phyloP scores from a whole-genome alignment of 2,797 vertebrate species.

The Cirrhinus mrigala region DNA sequence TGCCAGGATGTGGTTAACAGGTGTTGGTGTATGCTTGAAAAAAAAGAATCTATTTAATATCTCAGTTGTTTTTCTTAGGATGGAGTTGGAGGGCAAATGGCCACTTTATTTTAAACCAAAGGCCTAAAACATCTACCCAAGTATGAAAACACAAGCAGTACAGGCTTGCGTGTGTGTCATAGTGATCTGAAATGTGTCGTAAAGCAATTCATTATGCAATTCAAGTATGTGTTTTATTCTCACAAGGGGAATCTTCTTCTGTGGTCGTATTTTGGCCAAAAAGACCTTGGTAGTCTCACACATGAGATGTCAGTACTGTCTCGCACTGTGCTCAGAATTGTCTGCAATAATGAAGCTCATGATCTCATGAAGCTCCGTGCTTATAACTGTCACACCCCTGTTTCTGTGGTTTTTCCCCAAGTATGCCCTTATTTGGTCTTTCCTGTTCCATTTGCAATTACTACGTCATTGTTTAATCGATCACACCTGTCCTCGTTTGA shows the following conservation, averaged over 20 bases:
- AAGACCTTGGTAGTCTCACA: not conserved
- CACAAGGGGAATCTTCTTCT: not conserved
- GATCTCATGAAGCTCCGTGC: not conserved
- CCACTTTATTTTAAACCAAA: not conserved
- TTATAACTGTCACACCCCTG: too few relatives aligned
- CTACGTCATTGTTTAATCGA: too few relatives aligned
- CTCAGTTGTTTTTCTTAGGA: not conserved
- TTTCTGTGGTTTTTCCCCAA: too few relatives aligned
- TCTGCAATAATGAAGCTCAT: too few relatives aligned
- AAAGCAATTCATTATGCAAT: not conserved
- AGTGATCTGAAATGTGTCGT: not conserved
- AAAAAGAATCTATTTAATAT: conserved; percentile 1
- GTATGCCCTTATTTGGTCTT: too few relatives aligned
- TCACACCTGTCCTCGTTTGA: too few relatives aligned
- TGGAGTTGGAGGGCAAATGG: not conserved
- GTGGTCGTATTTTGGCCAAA: not conserved
- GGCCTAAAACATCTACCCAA: not conserved
- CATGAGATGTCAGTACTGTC: not conserved
- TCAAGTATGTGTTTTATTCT: not conserved
- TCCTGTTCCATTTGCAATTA: too few relatives aligned
- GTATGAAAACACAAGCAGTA: accelerated
- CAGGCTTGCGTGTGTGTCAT: not conserved
- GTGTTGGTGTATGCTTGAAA: conserved; percentile 22
- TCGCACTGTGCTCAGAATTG: not conserved
- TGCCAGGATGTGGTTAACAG: conserved; percentile 45